A percentile compares a stretch with the other conserved stretches of the same genome.
These are phyloP conservation scores for Lepidurus couesii DNA, from an alignment of 1,140 invertebrate species.

Conservation along the genomic window DNA sequence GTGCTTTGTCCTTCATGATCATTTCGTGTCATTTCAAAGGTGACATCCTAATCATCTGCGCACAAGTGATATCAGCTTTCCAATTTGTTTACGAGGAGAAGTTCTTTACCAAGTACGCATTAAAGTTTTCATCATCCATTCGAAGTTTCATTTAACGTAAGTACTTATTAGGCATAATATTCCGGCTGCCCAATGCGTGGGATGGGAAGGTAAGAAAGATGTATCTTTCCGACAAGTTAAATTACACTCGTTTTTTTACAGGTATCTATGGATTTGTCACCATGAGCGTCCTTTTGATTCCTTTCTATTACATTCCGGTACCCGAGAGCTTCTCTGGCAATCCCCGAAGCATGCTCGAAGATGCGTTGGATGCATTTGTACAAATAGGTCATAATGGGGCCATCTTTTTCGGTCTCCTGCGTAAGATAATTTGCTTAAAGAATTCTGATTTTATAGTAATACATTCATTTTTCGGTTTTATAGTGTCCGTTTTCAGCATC, in stretches of 20 bases:
- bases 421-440: slow-evolving; percentile 46
- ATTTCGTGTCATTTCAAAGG: slow-evolving; percentile 58
- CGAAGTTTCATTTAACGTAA: background rate
- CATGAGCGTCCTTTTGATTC: slow-evolving; percentile 67
- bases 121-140: slow-evolving; percentile 64
- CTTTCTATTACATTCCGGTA: slow-evolving; percentile 77
- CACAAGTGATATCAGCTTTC: slow-evolving; percentile 79
- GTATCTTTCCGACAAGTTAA: background rate
- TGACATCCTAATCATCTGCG: slow-evolving; percentile 83
- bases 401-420: slow-evolving; percentile 59
- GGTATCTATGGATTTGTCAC: slow-evolving; percentile 76
- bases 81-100: slow-evolving; percentile 96
- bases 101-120: slow-evolving; percentile 71
- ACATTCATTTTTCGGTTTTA: slow-evolving; percentile 37
- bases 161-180: background rate
- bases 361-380: slow-evolving; percentile 71
- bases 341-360: slow-evolving; percentile 73
- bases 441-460: background rate
- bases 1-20: background rate
- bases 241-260: slow-evolving; percentile 77
- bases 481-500: slow-evolving; percentile 80
- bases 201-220: slow-evolving; percentile 10
- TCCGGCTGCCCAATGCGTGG: background rate
- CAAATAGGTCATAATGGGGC: slow-evolving; percentile 66
- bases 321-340: slow-evolving; percentile 68